These are phyloP conservation scores for Arge pagana DNA, from an alignment of 2,888 invertebrate genomes.

Conservation along the genomic window DNA sequence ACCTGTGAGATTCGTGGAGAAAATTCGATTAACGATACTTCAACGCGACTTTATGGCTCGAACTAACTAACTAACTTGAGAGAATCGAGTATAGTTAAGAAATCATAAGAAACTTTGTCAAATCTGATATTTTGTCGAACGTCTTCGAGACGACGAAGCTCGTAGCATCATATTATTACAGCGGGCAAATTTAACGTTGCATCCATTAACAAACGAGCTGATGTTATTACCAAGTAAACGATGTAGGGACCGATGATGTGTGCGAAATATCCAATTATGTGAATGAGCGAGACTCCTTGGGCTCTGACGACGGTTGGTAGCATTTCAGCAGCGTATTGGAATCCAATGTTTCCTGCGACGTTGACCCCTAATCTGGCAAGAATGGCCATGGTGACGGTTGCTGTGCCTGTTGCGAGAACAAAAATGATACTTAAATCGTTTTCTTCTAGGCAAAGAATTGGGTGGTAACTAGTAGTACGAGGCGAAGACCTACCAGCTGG, in stretches of 20 bases:
- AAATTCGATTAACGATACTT: constrained; percentile 4
- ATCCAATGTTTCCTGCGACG: constrained; percentile 87
- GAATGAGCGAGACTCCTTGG: constrained; percentile 84
- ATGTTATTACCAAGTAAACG: constrained; percentile 77
- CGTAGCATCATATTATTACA: too few species aligned
- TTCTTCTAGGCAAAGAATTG: background rate
- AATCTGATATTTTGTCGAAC: too few species aligned
- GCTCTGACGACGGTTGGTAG: constrained; percentile 86
- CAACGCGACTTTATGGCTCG: too few species aligned
- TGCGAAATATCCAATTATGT: constrained; percentile 86
- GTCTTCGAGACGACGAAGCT: too few species aligned
- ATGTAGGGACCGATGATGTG: constrained; percentile 84
- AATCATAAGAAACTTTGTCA: too few species aligned
- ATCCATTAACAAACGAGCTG: constrained; percentile 70
- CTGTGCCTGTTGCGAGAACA: too few species aligned
- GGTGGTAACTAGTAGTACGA: too few species aligned
- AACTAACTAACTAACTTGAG: too few species aligned
- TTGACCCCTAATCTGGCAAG: constrained; percentile 84
- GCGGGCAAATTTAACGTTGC: too few species aligned
- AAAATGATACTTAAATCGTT: too few species aligned
- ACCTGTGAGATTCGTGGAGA: constrained; percentile 39
- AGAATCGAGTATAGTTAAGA: too few species aligned
- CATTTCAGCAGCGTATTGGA: constrained; percentile 88
- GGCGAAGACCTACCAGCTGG: constrained; percentile 73
- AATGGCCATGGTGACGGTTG: constrained; percentile 79